These are phyloP conservation scores for Eueremaeus valkanovi DNA, from an alignment of 2,888 invertebrate genomes.

Conservation along the genomic window DNA sequence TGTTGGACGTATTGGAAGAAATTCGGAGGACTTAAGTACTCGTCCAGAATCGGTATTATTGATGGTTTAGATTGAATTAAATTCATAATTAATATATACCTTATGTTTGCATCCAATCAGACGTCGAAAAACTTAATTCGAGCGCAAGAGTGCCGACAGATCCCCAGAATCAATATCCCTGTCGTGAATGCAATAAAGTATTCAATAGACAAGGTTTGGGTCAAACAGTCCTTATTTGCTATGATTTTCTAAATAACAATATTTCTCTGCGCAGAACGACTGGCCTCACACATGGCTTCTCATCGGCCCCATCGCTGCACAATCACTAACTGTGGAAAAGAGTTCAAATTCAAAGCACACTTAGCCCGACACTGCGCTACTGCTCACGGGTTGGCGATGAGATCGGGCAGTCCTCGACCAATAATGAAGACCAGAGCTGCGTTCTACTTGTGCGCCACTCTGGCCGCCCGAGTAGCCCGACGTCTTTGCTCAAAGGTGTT, in stretches of 20 bases:
- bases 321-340: constrained; percentile 86
- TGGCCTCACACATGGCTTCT: constrained; percentile 58
- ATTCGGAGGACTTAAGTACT: constrained; percentile 88
- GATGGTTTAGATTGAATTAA: too few species aligned
- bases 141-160: constrained; percentile 46
- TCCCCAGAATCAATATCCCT: constrained; percentile 48
- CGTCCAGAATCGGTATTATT: constrained; percentile 53
- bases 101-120: too few species aligned
- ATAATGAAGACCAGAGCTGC: constrained; percentile 97
- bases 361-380: constrained; percentile 88
- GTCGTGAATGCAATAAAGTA: constrained; percentile 47
- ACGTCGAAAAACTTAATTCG: constrained; percentile 34
- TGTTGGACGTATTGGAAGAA: constrained; percentile 99
- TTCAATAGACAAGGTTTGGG: constrained; percentile 51
- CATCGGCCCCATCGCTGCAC: constrained; percentile 83
- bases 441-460: constrained; percentile 87
- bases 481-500: constrained; percentile 66
- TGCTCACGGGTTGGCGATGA: constrained; percentile 73
- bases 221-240: background rate
- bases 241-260: too few species aligned
- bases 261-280: constrained; percentile 52
- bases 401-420: constrained; percentile 66
- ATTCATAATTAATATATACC: too few species aligned
- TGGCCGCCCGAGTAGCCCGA: constrained; percentile 81
- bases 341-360: constrained; percentile 92